Percentiles rank a stretch among this genome's conserved stretches.
Conservation (phyloP, 2,113 vertebrate genomes). For the Amphilophus citrinellus region DNA sequence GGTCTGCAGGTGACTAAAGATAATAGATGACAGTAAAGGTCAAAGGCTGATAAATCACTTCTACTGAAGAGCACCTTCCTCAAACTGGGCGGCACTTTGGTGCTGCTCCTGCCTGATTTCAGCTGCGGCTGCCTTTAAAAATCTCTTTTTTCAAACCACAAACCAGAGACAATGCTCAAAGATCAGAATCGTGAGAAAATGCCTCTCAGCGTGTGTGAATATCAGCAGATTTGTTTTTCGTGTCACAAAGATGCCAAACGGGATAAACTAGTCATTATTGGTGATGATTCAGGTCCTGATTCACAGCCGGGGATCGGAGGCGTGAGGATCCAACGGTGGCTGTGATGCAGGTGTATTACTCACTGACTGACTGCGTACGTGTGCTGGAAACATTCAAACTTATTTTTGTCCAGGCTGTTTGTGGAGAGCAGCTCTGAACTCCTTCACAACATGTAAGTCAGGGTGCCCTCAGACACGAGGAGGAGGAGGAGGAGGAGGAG, state of each 20-base stretch:
- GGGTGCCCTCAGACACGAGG: not conserved
- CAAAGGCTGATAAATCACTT: not conserved
- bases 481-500: constrained; percentile 5
- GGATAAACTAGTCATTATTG: constrained; percentile 52
- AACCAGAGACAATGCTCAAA: not conserved
- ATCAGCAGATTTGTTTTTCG: constrained; percentile 41
- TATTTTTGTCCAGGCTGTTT: constrained; percentile 28
- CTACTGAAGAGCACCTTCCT: not conserved
- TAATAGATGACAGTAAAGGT: constrained; percentile 4
- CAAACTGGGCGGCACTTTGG: not conserved
- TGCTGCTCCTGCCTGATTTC: not conserved
- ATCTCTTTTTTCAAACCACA: not conserved
- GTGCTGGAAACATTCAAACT: constrained; percentile 34
- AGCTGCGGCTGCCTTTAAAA: not conserved
- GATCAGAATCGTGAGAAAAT: constrained; percentile 21
- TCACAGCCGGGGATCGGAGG: constrained; percentile 54
- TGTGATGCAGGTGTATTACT: constrained; percentile 59
- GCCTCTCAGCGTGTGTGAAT: not conserved
- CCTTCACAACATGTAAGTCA: constrained; percentile 1
- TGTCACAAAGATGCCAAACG: constrained; percentile 47
- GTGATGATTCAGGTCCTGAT: constrained; percentile 70
- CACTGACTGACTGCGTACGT: constrained; percentile 45
- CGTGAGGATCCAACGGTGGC: constrained; percentile 42
- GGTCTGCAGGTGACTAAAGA: constrained; percentile 93
- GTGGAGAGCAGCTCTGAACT: constrained; percentile 23